Percentiles rank a stretch among this genome's conserved stretches.
Evolutionary conservation across 2,888 invertebrate genomes (phyloP).

Genomic region (Dioctria linearis): DNA sequence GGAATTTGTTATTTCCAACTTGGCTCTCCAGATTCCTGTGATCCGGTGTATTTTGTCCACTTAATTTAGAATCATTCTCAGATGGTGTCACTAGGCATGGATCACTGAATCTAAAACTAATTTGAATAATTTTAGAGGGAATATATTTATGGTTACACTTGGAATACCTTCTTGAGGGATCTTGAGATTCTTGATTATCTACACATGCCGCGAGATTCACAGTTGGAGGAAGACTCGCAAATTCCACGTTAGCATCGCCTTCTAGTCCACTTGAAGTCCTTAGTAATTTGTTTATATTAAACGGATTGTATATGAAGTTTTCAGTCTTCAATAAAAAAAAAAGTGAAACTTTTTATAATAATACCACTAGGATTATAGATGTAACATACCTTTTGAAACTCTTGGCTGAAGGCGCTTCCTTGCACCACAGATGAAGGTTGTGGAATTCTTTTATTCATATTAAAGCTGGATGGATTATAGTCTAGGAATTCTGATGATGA

Average conservation of each 20-base stretch:
- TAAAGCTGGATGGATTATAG: conserved; percentile 66
- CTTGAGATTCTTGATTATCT: conserved; percentile 52
- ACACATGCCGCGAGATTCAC: conserved; percentile 71
- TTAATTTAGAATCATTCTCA: conserved; percentile 69
- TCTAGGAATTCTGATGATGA: conserved; percentile 70
- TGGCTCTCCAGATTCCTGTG: conserved; percentile 64
- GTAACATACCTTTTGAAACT: conserved; percentile 67
- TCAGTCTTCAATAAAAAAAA: conserved; percentile 56
- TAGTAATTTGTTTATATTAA: conserved; percentile 63
- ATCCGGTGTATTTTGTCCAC: conserved; percentile 66
- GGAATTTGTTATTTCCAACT: conserved; percentile 68
- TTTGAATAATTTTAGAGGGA: not conserved
- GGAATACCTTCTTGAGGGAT: conserved; percentile 56
- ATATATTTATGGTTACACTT: conserved; percentile 43
- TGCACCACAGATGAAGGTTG: conserved; percentile 26
- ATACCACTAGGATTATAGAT: not conserved
- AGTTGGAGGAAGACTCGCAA: conserved; percentile 81
- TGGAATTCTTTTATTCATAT: conserved; percentile 58
- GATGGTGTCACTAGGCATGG: conserved; percentile 70
- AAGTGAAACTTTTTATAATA: not conserved
- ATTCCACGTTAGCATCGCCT: conserved; percentile 70
- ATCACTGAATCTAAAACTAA: conserved; percentile 70
- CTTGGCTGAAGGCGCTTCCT: conserved; percentile 62
- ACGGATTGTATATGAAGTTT: conserved; percentile 65
- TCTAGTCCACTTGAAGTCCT: conserved; percentile 57